phyloP scores from a whole-genome alignment of 2,797 vertebrate genomes.

The Clarias platycephalus region DNA sequence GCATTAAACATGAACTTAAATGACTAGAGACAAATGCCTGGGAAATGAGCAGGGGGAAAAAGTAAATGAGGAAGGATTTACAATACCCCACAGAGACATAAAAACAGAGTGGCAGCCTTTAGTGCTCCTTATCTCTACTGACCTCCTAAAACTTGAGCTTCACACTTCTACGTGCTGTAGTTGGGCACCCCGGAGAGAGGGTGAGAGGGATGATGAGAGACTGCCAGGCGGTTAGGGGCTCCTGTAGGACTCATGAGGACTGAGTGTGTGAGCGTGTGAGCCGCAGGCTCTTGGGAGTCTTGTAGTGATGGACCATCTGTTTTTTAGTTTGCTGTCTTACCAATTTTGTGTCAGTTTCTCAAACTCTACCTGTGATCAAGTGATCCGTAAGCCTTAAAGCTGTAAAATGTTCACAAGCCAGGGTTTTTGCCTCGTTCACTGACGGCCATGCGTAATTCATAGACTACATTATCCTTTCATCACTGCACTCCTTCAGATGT shows the following conservation, averaged over 20 bases:
- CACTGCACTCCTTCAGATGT: not conserved
- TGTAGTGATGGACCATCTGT: conserved; percentile 53
- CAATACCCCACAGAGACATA: conserved; percentile 55
- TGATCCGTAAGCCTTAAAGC: conserved; percentile 2
- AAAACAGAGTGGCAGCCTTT: conserved; percentile 60
- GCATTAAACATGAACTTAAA: conserved; percentile 49
- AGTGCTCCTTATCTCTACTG: conserved; percentile 50
- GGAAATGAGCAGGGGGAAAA: conserved; percentile 22
- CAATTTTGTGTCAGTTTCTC: conserved; percentile 26
- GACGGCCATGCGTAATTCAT: not conserved
- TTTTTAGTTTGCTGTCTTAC: conserved; percentile 42
- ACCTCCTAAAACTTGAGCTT: conserved; percentile 57
- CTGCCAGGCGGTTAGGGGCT: conserved; percentile 31
- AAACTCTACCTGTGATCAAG: conserved; percentile 37
- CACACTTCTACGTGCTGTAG: conserved; percentile 49
- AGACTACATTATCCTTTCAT: not conserved
- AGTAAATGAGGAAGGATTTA: conserved; percentile 62
- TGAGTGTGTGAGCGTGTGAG: conserved; percentile 29
- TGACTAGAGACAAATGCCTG: conserved; percentile 38
- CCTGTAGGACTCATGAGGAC: conserved; percentile 30
- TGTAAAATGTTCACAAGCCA: conserved; percentile 21
- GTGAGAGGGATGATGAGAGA: conserved; percentile 32
- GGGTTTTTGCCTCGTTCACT: not conserved
- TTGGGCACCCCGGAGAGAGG: conserved; percentile 37
- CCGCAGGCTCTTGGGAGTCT: conserved; percentile 31